These are phyloP conservation scores for Sitta carolinensis DNA, from an alignment of 2,797 vertebrate genomes.

Conservation along the genomic window DNA sequence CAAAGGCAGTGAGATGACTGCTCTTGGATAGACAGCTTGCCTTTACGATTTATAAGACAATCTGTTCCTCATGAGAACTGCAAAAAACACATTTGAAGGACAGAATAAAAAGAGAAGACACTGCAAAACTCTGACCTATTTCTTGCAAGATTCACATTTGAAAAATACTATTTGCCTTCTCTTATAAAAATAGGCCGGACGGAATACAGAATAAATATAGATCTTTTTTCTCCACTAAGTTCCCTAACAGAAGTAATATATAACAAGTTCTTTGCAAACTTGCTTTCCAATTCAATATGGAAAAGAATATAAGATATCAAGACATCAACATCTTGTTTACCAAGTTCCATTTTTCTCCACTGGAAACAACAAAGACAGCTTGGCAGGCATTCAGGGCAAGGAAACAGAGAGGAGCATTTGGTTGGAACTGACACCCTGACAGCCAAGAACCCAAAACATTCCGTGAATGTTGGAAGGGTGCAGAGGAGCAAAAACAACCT, in stretches of 20 bases:
- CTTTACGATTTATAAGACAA: neutral
- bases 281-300: neutral
- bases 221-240: neutral
- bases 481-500: neutral
- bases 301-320: neutral
- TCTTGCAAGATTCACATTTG: neutral
- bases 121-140: neutral
- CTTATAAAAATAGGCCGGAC: neutral
- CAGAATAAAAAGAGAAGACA: neutral
- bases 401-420: neutral
- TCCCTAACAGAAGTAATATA: neutral
- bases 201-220: neutral
- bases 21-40: neutral
- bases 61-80: neutral
- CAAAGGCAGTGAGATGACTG: neutral
- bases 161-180: neutral
- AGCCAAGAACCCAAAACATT: constrained; percentile 2
- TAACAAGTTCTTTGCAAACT: neutral
- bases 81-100: neutral
- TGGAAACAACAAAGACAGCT: neutral
- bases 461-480: neutral
- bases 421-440: neutral
- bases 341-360: neutral
- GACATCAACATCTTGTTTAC: neutral
- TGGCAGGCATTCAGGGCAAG: neutral